Evolutionary conservation across 2,113 vertebrate genomes (phyloP).

Genomic region (Lates calcarifer): DNA sequence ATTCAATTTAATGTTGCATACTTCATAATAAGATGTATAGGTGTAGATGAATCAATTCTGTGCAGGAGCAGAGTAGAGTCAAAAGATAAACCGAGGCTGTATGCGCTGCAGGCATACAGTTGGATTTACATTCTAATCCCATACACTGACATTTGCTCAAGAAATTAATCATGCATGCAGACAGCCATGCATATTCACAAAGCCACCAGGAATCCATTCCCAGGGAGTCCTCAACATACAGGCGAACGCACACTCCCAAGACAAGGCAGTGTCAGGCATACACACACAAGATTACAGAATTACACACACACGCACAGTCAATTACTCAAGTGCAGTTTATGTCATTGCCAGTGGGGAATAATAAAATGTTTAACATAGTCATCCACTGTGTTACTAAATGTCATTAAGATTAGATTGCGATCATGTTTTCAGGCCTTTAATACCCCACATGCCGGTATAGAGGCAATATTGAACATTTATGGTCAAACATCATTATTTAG

Average conservation of each 20-base stretch:
- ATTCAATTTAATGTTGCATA: not conserved
- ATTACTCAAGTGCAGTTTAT: constrained; percentile 29
- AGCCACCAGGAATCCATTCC: constrained; percentile 45
- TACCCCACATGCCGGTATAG: not conserved
- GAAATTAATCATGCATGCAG: constrained; percentile 70
- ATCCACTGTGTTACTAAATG: constrained; percentile 5
- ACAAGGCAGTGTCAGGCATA: not conserved
- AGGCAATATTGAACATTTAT: constrained; percentile 7
- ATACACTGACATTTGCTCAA: constrained; percentile 68
- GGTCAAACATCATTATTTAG: not conserved
- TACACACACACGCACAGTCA: constrained; percentile 10
- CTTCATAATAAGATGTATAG: not conserved
- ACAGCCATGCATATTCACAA: constrained; percentile 71
- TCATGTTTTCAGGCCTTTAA: constrained; percentile 10
- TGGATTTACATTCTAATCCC: constrained; percentile 71
- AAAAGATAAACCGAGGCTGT: constrained; percentile 7
- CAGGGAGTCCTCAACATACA: constrained; percentile 50
- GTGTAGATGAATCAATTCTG: not conserved
- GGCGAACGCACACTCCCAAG: constrained; percentile 40
- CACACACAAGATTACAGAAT: not conserved
- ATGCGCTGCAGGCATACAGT: constrained; percentile 8
- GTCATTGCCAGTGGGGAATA: constrained; percentile 9
- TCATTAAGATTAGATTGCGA: constrained; percentile 4
- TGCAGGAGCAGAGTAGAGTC: not conserved
- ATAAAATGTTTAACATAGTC: constrained; percentile 26